Percentiles rank a stretch among this genome's conserved stretches.
phyloP scores from a whole-genome alignment of 2,888 invertebrate species.

The Hyposoter dolosus region DNA sequence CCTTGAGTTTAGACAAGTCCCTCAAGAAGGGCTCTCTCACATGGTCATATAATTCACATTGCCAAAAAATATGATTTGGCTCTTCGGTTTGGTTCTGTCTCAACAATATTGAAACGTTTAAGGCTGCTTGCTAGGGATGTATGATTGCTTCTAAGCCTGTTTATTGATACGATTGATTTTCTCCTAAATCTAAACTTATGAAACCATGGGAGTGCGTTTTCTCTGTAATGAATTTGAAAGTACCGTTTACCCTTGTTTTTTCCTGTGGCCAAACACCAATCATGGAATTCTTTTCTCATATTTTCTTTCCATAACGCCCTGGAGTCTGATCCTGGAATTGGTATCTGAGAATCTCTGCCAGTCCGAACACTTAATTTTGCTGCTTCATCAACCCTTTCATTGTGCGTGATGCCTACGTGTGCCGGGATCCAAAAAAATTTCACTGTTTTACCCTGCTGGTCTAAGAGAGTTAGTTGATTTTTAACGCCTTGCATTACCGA shows the following conservation, averaged over 20 bases:
- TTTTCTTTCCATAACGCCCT: neutral
- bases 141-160: neutral
- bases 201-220: neutral
- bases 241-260: neutral
- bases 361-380: neutral
- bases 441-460: neutral
- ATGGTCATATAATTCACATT: too few species aligned
- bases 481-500: neutral
- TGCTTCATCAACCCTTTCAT: neutral
- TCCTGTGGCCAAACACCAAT: neutral
- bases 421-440: neutral
- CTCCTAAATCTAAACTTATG: neutral
- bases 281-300: neutral
- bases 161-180: neutral
- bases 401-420: neutral
- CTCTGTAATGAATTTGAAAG: neutral
- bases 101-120: neutral
- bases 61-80: too few species aligned
- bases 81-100: too few species aligned
- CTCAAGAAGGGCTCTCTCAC: too few species aligned
- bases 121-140: neutral
- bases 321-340: neutral
- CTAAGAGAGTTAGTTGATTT: neutral
- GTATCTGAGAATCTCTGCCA: neutral
- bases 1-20: too few species aligned